Base-by-base conservation (phyloP, 2,888 invertebrate species). In the Leptinotarsa rubiginosa region DNA sequence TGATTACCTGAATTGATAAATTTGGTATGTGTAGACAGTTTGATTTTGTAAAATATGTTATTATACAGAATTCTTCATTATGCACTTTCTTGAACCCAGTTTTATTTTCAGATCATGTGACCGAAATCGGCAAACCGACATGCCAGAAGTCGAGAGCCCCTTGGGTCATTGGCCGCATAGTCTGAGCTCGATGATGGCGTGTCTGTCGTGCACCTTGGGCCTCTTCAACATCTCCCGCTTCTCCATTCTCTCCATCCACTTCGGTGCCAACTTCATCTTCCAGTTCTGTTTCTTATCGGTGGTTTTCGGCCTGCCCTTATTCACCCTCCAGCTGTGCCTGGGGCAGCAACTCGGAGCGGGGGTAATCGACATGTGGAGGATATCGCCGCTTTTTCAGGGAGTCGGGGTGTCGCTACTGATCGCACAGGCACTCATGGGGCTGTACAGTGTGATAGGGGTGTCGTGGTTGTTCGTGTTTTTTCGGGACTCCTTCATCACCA, bases 401-500 rank as follows among this genome's bases (percentile, higher is more conserved):
- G 94, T 97, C 22, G 97, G 97, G 20, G 93, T 96, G 69, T 93
- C 96, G 0, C 87, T 97, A 79, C 90, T 96, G 25, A 87, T 94
- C 74, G 92, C 93, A 7, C 96, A 96, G 86, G 93, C 94, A 5
- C 89, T 95, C 67, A 92, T 96, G 80, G 96, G 96, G 69, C 91
- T 96, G 79, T 97, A 97, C 89, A 96, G 96, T 83, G 93, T 96
- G 72, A 92, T 96, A 49, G 95, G 96, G 4, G 90, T 97, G n/a
- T 95, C 96, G 2, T 97, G 97, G 97, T 92, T 97, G 88, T 93
- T 97, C 83, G 93, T 96, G 56, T 97, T 95, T 89, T 94, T 97
- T 82, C 88, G 93, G 77, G 97, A 97, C 86, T 95, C 96, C 1
- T 96, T 97, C 85, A 93, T 95, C 82, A 94, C 95, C 18, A 92